Base-by-base conservation (phyloP, 2,113 vertebrate species). In the Notechis scutatus region DNA sequence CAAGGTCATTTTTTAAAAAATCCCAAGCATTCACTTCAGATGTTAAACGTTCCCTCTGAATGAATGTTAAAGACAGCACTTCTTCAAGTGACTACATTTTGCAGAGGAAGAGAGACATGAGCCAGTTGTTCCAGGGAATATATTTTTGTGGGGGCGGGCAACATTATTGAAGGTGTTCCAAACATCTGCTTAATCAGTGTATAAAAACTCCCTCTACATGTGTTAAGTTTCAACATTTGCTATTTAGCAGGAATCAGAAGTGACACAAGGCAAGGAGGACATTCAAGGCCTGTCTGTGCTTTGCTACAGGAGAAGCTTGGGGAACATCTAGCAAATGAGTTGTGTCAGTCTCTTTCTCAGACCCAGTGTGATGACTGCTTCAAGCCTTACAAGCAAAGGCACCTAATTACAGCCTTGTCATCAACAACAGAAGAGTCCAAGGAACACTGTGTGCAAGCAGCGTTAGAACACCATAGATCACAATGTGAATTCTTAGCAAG, bases 191-290 rank as follows among this genome's bases (percentile, higher is more conserved):
- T 92, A 55, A 42, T 92, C 56, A 50, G 88, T 92, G 59, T 91
- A 93, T 81, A 91, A 91, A 39, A 93, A 91, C 29, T 91, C 69
- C 59, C n/a, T 74, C n/a, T 86, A 45, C 85, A 88, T 50, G 74
- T 96, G 85, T 64, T 96, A 93, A 96, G 95, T 95, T 95, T 59
- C 91, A 94, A 69, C 61, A 91, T 93, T 94, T 97, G 91, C 94
- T 96, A 42, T 96, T 95, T 21, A 90, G 87, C 94, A 96, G 96
- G 93, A 96, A 93, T 94, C 89, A 93, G 91, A 94, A 94, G 93
- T 92, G 95, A 95, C 94, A 96, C 81, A 91, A 94, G 94, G 88
- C 94, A 92, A 64, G 93, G 95, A 96, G 95, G 94, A 96, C 89
- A 93, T 90, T 91, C 92, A 95, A 93, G 87, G 47, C 89, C 94